Evolutionary conservation across 2,797 vertebrate genomes (phyloP), one percentile per base, ranked within the genome.

Genomic region (Liparis tanakae): DNA sequence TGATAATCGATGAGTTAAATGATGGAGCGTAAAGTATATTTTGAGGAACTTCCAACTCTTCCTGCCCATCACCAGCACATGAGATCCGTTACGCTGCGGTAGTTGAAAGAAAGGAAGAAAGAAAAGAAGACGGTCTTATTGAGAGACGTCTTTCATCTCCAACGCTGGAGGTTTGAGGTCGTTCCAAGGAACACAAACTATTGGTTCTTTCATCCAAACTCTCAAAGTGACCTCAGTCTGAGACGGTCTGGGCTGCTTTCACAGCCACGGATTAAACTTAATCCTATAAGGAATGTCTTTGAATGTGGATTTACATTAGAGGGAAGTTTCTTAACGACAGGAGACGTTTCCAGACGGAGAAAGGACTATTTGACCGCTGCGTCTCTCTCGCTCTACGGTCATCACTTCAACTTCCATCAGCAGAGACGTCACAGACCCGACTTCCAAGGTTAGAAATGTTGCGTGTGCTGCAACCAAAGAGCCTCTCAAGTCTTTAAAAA

Each of bases 201-300:
- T 75, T 84, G 9, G 9, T 41, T 43, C 71, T 76, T 83, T 68
- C 78, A 86, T 84, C 46, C 74, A 57, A 85, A 86, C 64, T 77
- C 66, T 77, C 53, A 71, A 67, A 76, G 71, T 46, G 36, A 80
- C 67, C 70, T 64, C 14, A n/a, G 10, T 5, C 48, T 79, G 84
- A 79, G 76, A 71, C 61, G 34, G 82, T 79, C 76, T 78, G 43
- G 77, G 85, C 86, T 78, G 73, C 67, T 90, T 90, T 90, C 84
- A 91, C 86, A 87, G 80, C 74, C 76, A 76, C 8, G 76, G 88
- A 89, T 91, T 88, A 85, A 79, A 75, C 51, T 64, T 92, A 91
- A 91, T 90, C 87, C 86, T 85, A 36, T 87, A 81, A 89, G 56
- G 80, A 78, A 85, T 76, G 80, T 74, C 79, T 89, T 82, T 85